Evolutionary conservation across 2,888 invertebrate genomes (phyloP).

Genomic region (Cerceris rybyensis): DNA sequence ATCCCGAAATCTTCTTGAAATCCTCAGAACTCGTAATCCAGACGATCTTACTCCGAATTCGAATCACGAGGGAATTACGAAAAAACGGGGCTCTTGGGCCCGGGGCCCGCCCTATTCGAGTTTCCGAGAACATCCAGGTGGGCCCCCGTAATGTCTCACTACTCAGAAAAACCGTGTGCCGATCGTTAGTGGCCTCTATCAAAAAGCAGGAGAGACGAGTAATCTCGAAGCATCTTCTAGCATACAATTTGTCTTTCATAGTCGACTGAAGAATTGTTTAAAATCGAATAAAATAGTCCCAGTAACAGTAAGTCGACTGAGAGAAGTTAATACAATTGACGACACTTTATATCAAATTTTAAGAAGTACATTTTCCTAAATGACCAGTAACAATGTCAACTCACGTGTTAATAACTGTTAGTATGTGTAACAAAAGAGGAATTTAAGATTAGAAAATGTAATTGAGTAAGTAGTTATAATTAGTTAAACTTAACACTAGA

Average conservation of each 20-base stretch:
- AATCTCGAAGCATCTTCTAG: constrained; percentile 34
- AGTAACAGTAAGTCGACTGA: neutral
- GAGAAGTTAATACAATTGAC: too few relatives aligned
- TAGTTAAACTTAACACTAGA: too few relatives aligned
- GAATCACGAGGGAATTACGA: constrained; percentile 51
- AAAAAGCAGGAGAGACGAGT: constrained; percentile 35
- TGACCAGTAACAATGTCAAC: too few relatives aligned
- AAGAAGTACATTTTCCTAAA: too few relatives aligned
- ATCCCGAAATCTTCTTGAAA: neutral
- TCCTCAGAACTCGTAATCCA: neutral
- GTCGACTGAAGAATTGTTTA: neutral
- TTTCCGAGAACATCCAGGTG: constrained; percentile 74
- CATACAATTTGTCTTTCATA: neutral
- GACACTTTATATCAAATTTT: too few relatives aligned
- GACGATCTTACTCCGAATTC: neutral
- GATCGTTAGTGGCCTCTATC: constrained; percentile 58
- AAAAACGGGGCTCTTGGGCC: constrained; percentile 59
- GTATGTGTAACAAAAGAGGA: too few relatives aligned
- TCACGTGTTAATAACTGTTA: too few relatives aligned
- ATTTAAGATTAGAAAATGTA: too few relatives aligned
- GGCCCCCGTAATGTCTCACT: constrained; percentile 55
- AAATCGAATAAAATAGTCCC: neutral
- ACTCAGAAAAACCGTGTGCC: constrained; percentile 66
- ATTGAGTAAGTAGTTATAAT: too few relatives aligned
- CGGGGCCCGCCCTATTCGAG: constrained; percentile 63